Evolutionary conservation across 2,797 vertebrate species (phyloP), one percentile per base, ranked within the genome.

Genomic region (Ctenosaura bakeri): DNA sequence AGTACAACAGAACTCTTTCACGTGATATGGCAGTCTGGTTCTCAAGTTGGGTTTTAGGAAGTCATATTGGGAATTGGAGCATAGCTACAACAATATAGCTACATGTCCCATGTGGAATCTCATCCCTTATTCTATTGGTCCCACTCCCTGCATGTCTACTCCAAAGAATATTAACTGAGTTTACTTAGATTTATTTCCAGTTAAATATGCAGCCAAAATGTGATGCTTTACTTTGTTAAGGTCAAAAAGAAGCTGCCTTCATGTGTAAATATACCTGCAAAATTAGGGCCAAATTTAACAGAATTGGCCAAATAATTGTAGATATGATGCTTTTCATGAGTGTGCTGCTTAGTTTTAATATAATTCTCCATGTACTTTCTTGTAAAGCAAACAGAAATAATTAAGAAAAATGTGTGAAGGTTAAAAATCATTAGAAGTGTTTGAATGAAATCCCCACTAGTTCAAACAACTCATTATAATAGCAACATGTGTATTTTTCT

Each of bases 391-490:
- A 74, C 35, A 81, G 20, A 85, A 64, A 74, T 18, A 84, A 78
- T 85, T 78, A 80, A 56, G 22, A 42, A 83, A 71, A 66, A 76
- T 92, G 56, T 85, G 42, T 0, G 9, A 52, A 89, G 4, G 0
- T 80, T 84, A 73, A 87, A 81, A 38, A 22, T 1, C 0, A 85
- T 85, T 85, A 76, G 1, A 0, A 1, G 4, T 66, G 52, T 79
- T 1, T 12, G 50, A 82, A 6, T 56, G 90, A 87, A 88, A 87
- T 50, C 29, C 83, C 24, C 71, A 4, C 2, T n/a, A 69, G 52
- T 78, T 90, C n/a, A 90, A 94, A 54, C 0, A 69, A 16, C 2
- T 85, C 12, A 85, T 22, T 78, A 78, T 85, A 83, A 20, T 81
- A 93, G 79, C 1, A 52, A 12, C 42, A n/a, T 32, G 84, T 92